These are phyloP conservation scores for Gorsachius goisagi DNA, from an alignment of 2,113 vertebrate species.

Conservation along the genomic window DNA sequence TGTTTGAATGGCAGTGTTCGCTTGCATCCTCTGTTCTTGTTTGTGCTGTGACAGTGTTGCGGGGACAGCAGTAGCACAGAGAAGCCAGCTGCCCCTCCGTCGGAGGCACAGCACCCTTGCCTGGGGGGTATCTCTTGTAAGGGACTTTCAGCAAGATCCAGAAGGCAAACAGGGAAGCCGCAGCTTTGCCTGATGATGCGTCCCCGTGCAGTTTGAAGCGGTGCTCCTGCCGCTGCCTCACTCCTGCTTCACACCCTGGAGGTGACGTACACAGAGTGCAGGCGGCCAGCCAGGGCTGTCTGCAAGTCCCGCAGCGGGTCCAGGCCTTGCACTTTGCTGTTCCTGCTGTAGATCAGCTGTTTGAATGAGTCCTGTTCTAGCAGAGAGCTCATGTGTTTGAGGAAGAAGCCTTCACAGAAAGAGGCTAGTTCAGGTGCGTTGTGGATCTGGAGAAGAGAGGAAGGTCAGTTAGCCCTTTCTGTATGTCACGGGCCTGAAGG, in stretches of 20 bases:
- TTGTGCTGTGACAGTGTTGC: neutral
- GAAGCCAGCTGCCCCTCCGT: neutral
- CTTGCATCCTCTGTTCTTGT: neutral
- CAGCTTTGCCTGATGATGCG: neutral
- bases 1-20: neutral
- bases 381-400: slow-evolving; percentile 89
- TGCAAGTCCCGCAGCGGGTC: slow-evolving; percentile 89
- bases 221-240: neutral
- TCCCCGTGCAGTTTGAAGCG: neutral
- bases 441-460: slow-evolving; percentile 77
- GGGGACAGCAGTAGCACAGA: neutral
- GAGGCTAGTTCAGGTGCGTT: slow-evolving; percentile 85
- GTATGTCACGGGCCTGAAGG: neutral
- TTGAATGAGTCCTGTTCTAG: slow-evolving; percentile 88
- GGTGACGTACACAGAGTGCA: slow-evolving; percentile 86
- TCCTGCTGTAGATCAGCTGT: slow-evolving; percentile 82
- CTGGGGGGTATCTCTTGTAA: neutral
- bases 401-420: slow-evolving; percentile 93
- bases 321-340: slow-evolving; percentile 82
- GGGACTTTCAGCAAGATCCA: neutral
- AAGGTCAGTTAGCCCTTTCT: neutral
- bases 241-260: slow-evolving; percentile 82
- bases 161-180: neutral
- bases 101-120: neutral
- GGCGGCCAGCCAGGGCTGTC: slow-evolving; percentile 79